Base-by-base conservation (phyloP, 2,888 invertebrate species). In the Clunio marinus region DNA sequence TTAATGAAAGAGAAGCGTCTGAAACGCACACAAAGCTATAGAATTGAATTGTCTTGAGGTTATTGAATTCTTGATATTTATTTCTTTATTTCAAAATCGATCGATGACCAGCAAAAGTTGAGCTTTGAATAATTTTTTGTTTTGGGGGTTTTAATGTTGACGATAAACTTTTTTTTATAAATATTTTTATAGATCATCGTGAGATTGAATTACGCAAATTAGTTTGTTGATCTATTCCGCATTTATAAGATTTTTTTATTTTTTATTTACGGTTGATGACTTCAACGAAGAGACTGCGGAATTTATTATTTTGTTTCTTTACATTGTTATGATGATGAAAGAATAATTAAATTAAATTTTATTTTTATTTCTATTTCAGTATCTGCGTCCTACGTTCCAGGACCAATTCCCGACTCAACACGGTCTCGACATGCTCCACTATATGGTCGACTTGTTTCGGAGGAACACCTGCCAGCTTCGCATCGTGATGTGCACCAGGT, bases 391-490 rank as follows among this genome's bases (percentile, higher is more conserved):
- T 79, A 79, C 74, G 79, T 77, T 71, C 77, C 79, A 74, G 78
- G 78, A 74, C 75, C 77, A 72, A 74, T 74, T 72, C 75, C 75
- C 70, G 77, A 77, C 73, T 73, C 77, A 66, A 58, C 68, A 17
- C 78, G 82, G 72, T 82, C 85, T 77, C 84, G 88, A 77, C 88
- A 89, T 80, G 88, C 86, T 76, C 91, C 93, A 73, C 86, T 93
- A 74, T 93, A 93, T 80, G 93, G 93, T 74, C 86, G 93, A 76
- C 85, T 94, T 82, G 93, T 93, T 75, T 89, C 89, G 75, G 93
- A 93, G 82, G 93, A 94, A 77, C 91, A 91, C 80, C 84, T 92
- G 75, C 79, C 79, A 73, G 77, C 78, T 73, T 76, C 79, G 73
- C 79, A 79, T 75, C 77, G 79, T 73, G 79, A 79, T 76, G 78